Evolutionary conservation across 2,113 vertebrate species (phyloP), one percentile per base, ranked within the genome.

Genomic region (Leucopsar rothschildi): DNA sequence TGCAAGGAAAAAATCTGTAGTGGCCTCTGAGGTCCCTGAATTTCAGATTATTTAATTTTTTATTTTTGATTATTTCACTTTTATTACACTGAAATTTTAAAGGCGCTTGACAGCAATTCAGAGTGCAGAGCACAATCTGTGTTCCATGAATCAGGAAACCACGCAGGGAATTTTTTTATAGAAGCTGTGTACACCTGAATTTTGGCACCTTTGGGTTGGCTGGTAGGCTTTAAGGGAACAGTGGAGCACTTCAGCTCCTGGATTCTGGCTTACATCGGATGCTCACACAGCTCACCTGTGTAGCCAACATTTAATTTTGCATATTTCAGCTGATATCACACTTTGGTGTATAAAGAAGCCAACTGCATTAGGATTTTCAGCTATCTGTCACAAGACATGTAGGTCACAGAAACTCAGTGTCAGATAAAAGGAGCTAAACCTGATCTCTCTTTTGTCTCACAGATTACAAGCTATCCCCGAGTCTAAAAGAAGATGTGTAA

Each of bases 381-480:
- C 21, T 80, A 12, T 57, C 15, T 92, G 84, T 23, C 61, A 19
- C n/a, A 5, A 64, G 49, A 45, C 83, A 66, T 15, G 56, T n/a
- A 75, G 69, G 86, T 79, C 83, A 86, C 72, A 84, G 75, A 69
- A 92, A 77, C 45, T 53, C 27, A 6, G 52, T 27, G 49, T 64
- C 86, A 92, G 64, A 77, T 56, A 70, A 73, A 88, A 88, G 77
- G 42, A 86, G 35, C 35, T 71, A 56, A 90, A 12, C 27, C 52
- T 91, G 64, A 88, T 77, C 68, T 75, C 60, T 19, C 86, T 70
- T 66, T 86, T 78, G 76, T 94, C 86, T 93, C 69, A 66, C 28
- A 77, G 79, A 88, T 93, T 61, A 88, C 59, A 91, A 64, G 8
- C 35, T 37, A 47, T 24, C 49, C 31, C 68, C 40, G 59, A 53